Percentiles rank a stretch among this genome's conserved stretches.
These are phyloP conservation scores for Habroteleia sp. DNA, from an alignment of 2,888 invertebrate genomes.

Conservation along the genomic window DNA sequence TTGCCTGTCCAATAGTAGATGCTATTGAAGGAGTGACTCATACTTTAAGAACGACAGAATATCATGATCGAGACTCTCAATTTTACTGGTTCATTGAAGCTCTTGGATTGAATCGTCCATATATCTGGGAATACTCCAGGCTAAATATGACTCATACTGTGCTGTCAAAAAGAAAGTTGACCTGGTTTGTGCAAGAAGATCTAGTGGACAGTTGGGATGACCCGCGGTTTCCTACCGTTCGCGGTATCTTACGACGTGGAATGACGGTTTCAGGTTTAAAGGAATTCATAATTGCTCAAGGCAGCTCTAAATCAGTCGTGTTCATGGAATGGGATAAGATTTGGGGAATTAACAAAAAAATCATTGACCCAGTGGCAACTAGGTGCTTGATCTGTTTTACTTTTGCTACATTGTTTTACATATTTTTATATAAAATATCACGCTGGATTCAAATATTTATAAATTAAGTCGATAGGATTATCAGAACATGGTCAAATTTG, in stretches of 20 bases:
- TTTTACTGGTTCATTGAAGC: conserved; percentile 98
- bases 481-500: no score
- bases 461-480: conserved; percentile 12
- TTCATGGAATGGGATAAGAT: conserved; percentile 99
- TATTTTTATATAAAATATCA: no score
- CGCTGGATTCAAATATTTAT: no score
- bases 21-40: conserved; percentile 98
- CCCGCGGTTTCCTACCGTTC: conserved; percentile 98
- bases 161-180: conserved; percentile 97
- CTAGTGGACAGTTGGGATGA: conserved; percentile 99
- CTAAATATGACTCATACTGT: conserved; percentile 99
- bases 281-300: conserved; percentile 98
- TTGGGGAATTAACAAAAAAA: conserved; percentile 99
- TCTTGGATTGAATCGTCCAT: conserved; percentile 91
- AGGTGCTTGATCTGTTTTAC: conserved; percentile 64
- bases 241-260: conserved; percentile 96
- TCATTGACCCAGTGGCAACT: conserved; percentile 97
- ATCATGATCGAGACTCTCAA: conserved; percentile 98
- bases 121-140: conserved; percentile 96
- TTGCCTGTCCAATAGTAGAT: conserved; percentile 99
- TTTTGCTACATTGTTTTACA: background rate
- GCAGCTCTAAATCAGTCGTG: conserved; percentile 97
- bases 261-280: conserved; percentile 98
- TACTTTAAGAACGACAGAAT: conserved; percentile 98
- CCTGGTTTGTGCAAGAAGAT: conserved; percentile 98